Evolutionary conservation across 1,140 invertebrate species (phyloP).

Genomic region (Drosophila melanica): DNA sequence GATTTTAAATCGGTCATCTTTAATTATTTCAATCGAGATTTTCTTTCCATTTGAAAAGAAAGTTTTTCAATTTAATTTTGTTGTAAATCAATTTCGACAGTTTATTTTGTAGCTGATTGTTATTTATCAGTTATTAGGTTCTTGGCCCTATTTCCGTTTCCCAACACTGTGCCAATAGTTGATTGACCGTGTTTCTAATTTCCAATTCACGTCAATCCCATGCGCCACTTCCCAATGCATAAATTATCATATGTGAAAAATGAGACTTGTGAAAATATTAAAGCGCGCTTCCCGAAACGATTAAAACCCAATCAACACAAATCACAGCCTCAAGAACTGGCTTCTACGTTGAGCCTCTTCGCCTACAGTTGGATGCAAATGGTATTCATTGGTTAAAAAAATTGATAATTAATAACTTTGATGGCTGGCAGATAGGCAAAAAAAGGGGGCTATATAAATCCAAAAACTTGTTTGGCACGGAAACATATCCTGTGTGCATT

Average conservation of each 20-base stretch:
- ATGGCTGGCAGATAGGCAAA: conserved; percentile 39
- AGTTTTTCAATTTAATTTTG: background rate
- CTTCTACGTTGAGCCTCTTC: conserved; percentile 18
- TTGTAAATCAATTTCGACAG: too few relatives aligned
- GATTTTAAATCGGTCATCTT: background rate
- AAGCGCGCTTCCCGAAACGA: conserved; percentile 74
- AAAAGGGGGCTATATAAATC: conserved; percentile 7
- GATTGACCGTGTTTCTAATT: conserved; percentile 43
- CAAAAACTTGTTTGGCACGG: conserved; percentile 66
- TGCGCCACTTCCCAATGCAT: conserved; percentile 55
- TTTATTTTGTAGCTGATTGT: background rate
- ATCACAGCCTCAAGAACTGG: conserved; percentile 38
- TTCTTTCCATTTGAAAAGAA: background rate
- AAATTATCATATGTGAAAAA: conserved; percentile 19
- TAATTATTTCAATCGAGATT: background rate
- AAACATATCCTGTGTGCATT: conserved; percentile 82
- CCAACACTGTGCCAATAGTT: conserved; percentile 5
- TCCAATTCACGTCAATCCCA: background rate
- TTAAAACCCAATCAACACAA: conserved; percentile 71
- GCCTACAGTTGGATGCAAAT: conserved; percentile 37
- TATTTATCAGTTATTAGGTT: background rate
- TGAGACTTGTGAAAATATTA: conserved; percentile 72
- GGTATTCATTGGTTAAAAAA: conserved; percentile 69
- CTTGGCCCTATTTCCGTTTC: background rate
- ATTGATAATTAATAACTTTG: conserved; percentile 77